A percentile compares a stretch with the other conserved stretches of the same genome.
phyloP scores from a whole-genome alignment of 2,888 invertebrate genomes.

The Microctonus aethiopoides region DNA sequence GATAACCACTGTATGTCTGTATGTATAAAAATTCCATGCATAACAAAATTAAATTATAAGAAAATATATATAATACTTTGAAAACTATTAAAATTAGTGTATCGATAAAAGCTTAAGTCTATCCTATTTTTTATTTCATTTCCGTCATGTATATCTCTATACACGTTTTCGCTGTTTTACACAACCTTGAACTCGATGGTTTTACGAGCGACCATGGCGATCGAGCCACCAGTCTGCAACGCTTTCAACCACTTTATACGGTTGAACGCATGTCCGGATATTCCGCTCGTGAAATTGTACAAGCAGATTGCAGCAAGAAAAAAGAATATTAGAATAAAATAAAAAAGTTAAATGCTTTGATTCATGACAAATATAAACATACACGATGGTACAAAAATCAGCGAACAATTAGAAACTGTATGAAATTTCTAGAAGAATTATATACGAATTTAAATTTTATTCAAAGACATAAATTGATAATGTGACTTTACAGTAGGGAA shows the following conservation, averaged over 20 bases:
- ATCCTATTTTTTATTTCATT: neutral
- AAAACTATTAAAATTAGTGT: neutral
- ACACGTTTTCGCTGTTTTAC: neutral
- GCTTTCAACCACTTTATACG: constrained; percentile 19
- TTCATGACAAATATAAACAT: neutral
- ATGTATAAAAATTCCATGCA: too few species aligned
- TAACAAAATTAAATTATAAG: too few species aligned
- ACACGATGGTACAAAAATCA: neutral
- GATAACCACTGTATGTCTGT: too few species aligned
- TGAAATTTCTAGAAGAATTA: too few species aligned
- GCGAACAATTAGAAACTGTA: too few species aligned
- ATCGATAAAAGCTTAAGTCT: constrained; percentile 1
- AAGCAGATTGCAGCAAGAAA: neutral
- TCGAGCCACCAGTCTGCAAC: constrained; percentile 10
- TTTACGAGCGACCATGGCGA: constrained; percentile 3
- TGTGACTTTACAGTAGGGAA: too few species aligned
- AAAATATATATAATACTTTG: too few species aligned
- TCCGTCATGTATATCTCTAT: neutral
- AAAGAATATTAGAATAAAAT: neutral
- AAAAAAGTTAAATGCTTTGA: neutral
- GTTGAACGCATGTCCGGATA: constrained; percentile 21
- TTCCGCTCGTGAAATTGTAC: neutral
- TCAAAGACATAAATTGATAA: too few species aligned
- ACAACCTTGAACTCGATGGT: constrained; percentile 14
- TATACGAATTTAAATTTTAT: too few species aligned